phyloP scores from a whole-genome alignment of 2,797 vertebrate genomes.

The Hemibagrus guttatus region DNA sequence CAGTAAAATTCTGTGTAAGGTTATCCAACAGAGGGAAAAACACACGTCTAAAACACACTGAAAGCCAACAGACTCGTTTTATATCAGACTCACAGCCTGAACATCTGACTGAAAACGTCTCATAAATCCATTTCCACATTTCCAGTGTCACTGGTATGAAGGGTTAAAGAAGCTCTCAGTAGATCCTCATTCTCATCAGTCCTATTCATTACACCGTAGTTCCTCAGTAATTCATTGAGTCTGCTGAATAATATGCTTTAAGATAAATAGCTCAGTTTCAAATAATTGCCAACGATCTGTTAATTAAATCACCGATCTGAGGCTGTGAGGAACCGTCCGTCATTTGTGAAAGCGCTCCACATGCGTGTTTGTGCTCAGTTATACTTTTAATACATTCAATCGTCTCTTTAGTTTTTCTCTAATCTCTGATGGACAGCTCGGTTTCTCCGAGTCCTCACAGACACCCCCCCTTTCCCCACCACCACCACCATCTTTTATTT shows the following conservation, averaged over 20 bases:
- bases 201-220: neutral
- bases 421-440: conserved; percentile 3
- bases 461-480: too few species aligned
- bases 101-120: too few species aligned
- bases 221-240: neutral
- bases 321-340: neutral
- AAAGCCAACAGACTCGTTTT: too few species aligned
- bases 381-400: neutral
- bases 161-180: neutral
- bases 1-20: too few species aligned
- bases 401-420: neutral
- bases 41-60: too few species aligned
- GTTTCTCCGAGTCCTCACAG: conserved; percentile 1
- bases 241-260: neutral
- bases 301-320: conserved; percentile 7
- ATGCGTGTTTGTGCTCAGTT: neutral
- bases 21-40: too few species aligned
- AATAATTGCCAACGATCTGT: neutral
- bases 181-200: neutral
- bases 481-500: neutral
- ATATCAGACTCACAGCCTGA: too few species aligned
- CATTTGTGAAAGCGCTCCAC: neutral
- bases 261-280: conserved; percentile 6
- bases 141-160: too few species aligned
- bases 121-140: too few species aligned